phyloP scores from a whole-genome alignment of 2,888 invertebrate genomes.

The Torymus auratus region DNA sequence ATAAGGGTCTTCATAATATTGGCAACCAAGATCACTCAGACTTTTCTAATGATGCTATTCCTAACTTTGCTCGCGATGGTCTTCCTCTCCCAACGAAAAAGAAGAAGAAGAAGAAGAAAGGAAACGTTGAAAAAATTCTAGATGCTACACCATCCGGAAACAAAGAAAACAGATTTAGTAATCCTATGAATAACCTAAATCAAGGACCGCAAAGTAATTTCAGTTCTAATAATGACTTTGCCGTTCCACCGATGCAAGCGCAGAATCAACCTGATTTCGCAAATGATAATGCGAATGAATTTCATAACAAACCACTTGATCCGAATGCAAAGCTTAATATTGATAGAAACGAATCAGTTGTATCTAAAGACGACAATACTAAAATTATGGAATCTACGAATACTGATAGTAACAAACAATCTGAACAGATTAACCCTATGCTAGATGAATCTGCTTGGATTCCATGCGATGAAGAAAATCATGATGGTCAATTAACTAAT shows the following conservation, averaged over 20 bases:
- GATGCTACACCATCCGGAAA: too few relatives aligned
- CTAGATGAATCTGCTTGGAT: slow-evolving; percentile 52
- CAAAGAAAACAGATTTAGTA: too few relatives aligned
- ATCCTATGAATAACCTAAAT: too few relatives aligned
- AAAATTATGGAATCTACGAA: neutral
- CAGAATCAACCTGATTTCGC: slow-evolving; percentile 4
- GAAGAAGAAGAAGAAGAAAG: too few relatives aligned
- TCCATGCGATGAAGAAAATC: slow-evolving; percentile 30
- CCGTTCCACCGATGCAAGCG: neutral
- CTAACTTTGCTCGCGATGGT: too few relatives aligned
- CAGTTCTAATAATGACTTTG: neutral
- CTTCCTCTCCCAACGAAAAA: too few relatives aligned
- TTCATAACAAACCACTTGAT: slow-evolving; percentile 30
- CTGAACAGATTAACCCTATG: slow-evolving; percentile 43
- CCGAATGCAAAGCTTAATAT: too few relatives aligned
- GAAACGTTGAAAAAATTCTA: too few relatives aligned
- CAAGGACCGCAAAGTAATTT: too few relatives aligned
- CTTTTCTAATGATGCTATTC: too few relatives aligned
- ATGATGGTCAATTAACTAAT: neutral
- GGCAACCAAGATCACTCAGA: too few relatives aligned
- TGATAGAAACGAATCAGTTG: neutral
- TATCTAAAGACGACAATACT: too few relatives aligned
- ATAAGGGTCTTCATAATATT: neutral
- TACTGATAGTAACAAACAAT: neutral
- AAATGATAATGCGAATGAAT: neutral